Evolutionary conservation across 2,113 vertebrate genomes (phyloP).

Genomic region (Calypte anna): DNA sequence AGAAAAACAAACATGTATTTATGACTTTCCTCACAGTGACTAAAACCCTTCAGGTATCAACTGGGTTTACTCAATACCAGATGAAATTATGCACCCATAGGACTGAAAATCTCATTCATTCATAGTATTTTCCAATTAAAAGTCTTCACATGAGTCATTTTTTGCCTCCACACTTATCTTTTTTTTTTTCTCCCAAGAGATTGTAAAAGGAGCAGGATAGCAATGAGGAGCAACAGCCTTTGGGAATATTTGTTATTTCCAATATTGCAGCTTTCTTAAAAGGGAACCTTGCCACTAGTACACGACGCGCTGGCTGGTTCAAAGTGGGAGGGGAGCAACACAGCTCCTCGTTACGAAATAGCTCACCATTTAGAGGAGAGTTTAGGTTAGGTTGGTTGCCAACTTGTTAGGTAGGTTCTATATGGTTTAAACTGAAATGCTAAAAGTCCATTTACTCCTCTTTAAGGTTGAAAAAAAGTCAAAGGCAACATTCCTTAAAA

Average conservation of each 20-base stretch:
- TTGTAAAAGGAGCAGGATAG: too few relatives aligned
- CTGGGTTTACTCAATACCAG: neutral
- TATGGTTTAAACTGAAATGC: neutral
- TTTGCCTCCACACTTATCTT: too few relatives aligned
- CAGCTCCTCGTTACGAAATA: too few relatives aligned
- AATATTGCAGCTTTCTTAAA: too few relatives aligned
- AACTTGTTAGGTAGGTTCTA: neutral
- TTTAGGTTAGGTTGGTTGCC: neutral
- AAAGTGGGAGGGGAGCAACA: too few relatives aligned
- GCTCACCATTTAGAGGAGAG: accelerated
- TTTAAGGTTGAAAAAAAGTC: neutral
- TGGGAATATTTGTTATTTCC: too few relatives aligned
- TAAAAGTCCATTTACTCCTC: neutral
- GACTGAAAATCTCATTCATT: neutral
- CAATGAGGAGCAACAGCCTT: too few relatives aligned
- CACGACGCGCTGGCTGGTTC: too few relatives aligned
- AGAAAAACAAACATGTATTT: neutral
- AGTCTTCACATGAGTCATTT: neutral
- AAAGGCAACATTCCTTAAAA: neutral
- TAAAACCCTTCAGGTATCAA: neutral
- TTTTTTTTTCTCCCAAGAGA: too few relatives aligned
- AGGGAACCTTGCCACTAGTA: too few relatives aligned
- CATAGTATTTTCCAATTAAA: neutral
- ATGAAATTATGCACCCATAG: neutral
- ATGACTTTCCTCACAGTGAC: neutral